phyloP scores from a whole-genome alignment of 1,140 invertebrate genomes.

The Tetragonula clypearis region DNA sequence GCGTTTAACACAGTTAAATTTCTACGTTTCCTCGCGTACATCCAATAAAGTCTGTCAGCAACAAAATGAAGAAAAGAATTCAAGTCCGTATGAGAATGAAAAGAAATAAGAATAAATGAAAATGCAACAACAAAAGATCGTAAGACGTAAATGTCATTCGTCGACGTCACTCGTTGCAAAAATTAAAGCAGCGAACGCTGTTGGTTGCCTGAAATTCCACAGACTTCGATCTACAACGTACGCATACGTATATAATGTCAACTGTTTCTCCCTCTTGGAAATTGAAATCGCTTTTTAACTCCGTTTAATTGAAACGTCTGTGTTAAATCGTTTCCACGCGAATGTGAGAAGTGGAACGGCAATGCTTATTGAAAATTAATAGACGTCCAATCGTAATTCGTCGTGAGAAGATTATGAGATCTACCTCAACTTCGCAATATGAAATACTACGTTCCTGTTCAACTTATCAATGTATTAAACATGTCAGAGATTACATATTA shows the following conservation, averaged over 20 bases:
- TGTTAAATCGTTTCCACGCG: neutral
- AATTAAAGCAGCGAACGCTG: too few relatives aligned
- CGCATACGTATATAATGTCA: neutral
- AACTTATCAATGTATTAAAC: neutral
- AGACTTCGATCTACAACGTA: neutral
- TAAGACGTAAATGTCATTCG: too few relatives aligned
- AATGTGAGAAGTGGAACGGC: neutral
- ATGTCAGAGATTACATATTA: neutral
- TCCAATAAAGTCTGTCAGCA: too few relatives aligned
- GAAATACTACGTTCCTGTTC: neutral
- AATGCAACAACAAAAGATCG: too few relatives aligned
- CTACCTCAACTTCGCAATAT: neutral
- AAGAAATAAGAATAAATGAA: too few relatives aligned
- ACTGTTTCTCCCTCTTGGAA: neutral
- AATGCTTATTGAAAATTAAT: too few relatives aligned
- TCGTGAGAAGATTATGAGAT: neutral
- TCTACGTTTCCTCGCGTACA: too few relatives aligned
- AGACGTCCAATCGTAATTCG: neutral
- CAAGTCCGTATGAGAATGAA: too few relatives aligned
- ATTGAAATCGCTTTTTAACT: neutral
- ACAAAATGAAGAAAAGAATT: too few relatives aligned
- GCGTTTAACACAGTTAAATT: too few relatives aligned
- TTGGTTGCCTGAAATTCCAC: neutral
- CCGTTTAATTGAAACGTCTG: neutral
- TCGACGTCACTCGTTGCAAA: too few relatives aligned